Percentiles rank a stretch among this genome's conserved stretches.
Evolutionary conservation across 2,797 vertebrate genomes (phyloP).

Genomic region (Lophius americanus): DNA sequence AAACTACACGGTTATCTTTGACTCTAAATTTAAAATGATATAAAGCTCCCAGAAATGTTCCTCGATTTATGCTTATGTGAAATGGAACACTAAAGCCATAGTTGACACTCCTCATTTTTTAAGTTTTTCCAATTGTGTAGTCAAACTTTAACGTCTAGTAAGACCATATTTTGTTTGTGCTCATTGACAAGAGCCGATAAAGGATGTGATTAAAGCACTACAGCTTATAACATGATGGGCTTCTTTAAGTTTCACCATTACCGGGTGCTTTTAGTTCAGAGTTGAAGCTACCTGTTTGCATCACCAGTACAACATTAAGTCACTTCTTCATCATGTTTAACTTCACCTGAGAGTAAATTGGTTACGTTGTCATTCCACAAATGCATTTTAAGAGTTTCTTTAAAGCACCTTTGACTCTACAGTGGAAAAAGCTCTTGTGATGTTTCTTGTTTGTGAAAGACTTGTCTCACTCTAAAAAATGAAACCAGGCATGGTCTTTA

Average conservation of each 20-base stretch:
- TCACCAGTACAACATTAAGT: constrained; percentile 30
- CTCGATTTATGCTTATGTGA: constrained; percentile 17
- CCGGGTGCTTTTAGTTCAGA: not conserved
- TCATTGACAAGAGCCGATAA: not conserved
- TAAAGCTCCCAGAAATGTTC: not conserved
- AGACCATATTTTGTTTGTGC: constrained; percentile 13
- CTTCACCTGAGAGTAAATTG: constrained; percentile 1
- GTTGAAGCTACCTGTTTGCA: constrained; percentile 20
- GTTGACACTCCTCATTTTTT: constrained; percentile 27
- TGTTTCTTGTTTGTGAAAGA: constrained; percentile 32
- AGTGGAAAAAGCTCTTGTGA: constrained; percentile 37
- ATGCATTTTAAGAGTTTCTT: constrained; percentile 29
- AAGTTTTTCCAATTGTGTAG: not conserved
- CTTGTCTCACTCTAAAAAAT: constrained; percentile 44
- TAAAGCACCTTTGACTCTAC: constrained; percentile 38
- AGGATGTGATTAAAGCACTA: constrained; percentile 35
- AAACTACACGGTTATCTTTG: not conserved
- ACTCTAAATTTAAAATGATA: constrained; percentile 1
- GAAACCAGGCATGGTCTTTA: constrained; percentile 52
- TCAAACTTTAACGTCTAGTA: constrained; percentile 6
- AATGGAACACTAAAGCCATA: constrained; percentile 69
- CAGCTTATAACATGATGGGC: constrained; percentile 6
- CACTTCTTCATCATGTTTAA: constrained; percentile 9
- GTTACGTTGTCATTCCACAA: constrained; percentile 43
- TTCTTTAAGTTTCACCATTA: constrained; percentile 6